Evolutionary conservation across 2,888 invertebrate species (phyloP).

Genomic region (Acleris holmiana): DNA sequence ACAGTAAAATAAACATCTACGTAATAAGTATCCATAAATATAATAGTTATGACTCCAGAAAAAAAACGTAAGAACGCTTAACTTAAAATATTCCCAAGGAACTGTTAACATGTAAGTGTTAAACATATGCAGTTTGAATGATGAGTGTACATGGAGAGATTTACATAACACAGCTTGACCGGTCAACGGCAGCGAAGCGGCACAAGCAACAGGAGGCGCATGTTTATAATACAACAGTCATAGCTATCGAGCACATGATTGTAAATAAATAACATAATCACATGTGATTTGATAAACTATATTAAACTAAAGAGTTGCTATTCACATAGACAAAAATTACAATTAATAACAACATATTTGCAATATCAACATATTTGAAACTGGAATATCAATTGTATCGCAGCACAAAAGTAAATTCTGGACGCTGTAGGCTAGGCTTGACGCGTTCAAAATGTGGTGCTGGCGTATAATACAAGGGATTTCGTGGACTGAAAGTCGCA

Average conservation of each 20-base stretch:
- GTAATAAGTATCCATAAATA: constrained; percentile 6
- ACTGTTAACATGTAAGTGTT: constrained; percentile 32
- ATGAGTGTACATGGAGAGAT: constrained; percentile 23
- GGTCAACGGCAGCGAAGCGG: constrained; percentile 32
- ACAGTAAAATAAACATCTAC: not conserved
- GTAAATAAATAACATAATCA: constrained; percentile 1
- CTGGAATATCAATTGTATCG: no score
- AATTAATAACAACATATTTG: no score
- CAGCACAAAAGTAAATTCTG: no score
- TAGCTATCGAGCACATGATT: not conserved
- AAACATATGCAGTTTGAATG: constrained; percentile 35
- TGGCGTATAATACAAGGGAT: no score
- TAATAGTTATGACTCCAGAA: constrained; percentile 12
- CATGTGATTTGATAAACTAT: no score
- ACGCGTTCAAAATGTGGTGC: no score
- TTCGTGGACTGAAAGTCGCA: no score
- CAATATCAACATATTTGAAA: no score
- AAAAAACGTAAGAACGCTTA: constrained; percentile 22
- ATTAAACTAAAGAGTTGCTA: no score
- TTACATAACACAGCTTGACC: constrained; percentile 33
- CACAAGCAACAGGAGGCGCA: constrained; percentile 20
- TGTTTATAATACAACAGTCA: constrained; percentile 1
- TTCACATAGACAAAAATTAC: no score
- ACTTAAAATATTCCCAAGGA: constrained; percentile 23
- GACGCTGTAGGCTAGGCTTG: no score